These are phyloP conservation scores for Euclidia mi DNA, from an alignment of 2,888 invertebrate species.

Conservation along the genomic window DNA sequence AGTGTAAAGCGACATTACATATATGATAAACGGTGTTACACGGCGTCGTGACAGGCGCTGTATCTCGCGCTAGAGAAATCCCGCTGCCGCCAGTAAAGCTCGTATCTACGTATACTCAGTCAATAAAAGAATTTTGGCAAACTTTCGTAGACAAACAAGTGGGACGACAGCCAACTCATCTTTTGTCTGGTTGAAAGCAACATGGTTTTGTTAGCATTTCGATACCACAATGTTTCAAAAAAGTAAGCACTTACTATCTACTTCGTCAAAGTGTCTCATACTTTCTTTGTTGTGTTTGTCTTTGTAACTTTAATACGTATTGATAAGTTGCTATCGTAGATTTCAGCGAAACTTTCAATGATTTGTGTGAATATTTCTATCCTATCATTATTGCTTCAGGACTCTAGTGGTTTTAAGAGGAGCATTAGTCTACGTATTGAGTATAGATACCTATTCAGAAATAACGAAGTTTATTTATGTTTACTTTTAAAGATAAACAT, in stretches of 20 bases:
- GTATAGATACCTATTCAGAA: too few species aligned
- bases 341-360: neutral
- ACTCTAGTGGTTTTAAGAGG: too few species aligned
- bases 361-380: too few species aligned
- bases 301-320: constrained; percentile 3
- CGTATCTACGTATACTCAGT: constrained; percentile 80
- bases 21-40: constrained; percentile 4
- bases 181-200: constrained; percentile 87
- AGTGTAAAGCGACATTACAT: constrained; percentile 16
- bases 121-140: constrained; percentile 90
- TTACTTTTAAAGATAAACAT: too few species aligned
- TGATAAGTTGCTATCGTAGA: constrained; percentile 4
- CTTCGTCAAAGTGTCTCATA: constrained; percentile 27
- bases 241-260: constrained; percentile 62
- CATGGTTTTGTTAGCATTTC: constrained; percentile 83
- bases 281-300: constrained; percentile 13
- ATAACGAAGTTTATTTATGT: too few species aligned
- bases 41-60: constrained; percentile 44
- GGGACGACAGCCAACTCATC: constrained; percentile 89
- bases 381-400: too few species aligned
- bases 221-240: constrained; percentile 76
- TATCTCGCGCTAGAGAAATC: constrained; percentile 68
- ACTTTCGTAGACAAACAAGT: constrained; percentile 88
- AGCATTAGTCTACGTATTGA: too few species aligned
- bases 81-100: constrained; percentile 76